phyloP scores from a whole-genome alignment of 2,113 vertebrate genomes.

The Gila orcuttii region DNA sequence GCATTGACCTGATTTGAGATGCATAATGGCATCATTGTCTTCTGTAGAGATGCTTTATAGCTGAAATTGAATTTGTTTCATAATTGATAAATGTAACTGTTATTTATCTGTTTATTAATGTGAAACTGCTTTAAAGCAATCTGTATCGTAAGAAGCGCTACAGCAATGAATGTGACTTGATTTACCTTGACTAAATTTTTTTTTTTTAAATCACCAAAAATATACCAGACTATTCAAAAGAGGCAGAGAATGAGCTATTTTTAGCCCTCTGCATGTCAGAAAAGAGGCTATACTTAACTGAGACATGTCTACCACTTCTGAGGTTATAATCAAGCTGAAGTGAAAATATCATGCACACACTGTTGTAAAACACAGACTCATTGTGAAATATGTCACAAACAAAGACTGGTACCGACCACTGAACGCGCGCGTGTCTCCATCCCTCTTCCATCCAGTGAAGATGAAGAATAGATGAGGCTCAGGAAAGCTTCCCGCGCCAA shows the following conservation, averaged over 20 bases:
- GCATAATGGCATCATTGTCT: neutral
- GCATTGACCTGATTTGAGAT: no score
- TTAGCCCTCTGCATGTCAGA: neutral
- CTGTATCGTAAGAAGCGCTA: no score
- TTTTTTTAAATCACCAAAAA: neutral
- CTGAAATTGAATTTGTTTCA: neutral
- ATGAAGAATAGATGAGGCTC: conserved; percentile 36
- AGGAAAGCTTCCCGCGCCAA: neutral
- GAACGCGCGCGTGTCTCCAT: conserved; percentile 45
- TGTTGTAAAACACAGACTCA: neutral
- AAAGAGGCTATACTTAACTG: neutral
- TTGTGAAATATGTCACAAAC: neutral
- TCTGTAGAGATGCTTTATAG: neutral
- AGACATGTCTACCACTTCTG: neutral
- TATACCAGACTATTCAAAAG: neutral
- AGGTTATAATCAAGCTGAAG: neutral
- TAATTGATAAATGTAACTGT: neutral
- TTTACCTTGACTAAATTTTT: no score
- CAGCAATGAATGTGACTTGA: neutral
- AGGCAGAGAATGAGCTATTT: conserved; percentile 38
- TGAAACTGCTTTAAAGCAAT: neutral
- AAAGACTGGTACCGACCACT: conserved; percentile 47
- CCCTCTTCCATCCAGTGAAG: conserved; percentile 45
- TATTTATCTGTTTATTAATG: neutral
- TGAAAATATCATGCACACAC: neutral